phyloP scores from a whole-genome alignment of 2,113 vertebrate genomes.

The Rissa tridactyla region DNA sequence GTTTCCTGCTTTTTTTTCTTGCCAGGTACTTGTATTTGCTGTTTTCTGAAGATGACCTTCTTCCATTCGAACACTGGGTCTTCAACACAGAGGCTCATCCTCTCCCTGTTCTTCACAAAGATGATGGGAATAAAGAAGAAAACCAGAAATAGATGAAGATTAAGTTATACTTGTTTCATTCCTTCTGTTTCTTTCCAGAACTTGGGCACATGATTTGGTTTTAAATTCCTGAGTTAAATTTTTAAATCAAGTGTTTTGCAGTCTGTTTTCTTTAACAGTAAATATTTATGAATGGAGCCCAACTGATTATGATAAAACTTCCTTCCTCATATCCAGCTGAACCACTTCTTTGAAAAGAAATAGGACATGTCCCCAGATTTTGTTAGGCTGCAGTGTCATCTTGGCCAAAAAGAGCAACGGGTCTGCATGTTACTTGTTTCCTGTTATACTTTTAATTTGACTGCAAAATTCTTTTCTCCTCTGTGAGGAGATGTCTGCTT shows the following conservation, averaged over 20 bases:
- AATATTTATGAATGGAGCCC: slow-evolving; percentile 32
- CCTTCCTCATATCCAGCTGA: neutral
- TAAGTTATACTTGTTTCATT: slow-evolving; percentile 51
- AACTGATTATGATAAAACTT: neutral
- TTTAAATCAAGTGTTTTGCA: slow-evolving; percentile 76
- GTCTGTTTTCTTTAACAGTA: slow-evolving; percentile 71
- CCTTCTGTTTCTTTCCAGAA: slow-evolving; percentile 46
- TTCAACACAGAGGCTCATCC: slow-evolving; percentile 98
- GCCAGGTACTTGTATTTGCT: slow-evolving; percentile 92
- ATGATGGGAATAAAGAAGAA: slow-evolving; percentile 63
- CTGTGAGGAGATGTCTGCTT: slow-evolving; percentile 92
- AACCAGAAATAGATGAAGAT: slow-evolving; percentile 65
- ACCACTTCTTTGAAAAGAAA: slow-evolving; percentile 4
- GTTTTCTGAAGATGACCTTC: slow-evolving; percentile 96
- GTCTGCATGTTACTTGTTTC: slow-evolving; percentile 68
- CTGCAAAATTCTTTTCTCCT: slow-evolving; percentile 90
- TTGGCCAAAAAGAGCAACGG: slow-evolving; percentile 43
- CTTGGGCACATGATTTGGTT: slow-evolving; percentile 58
- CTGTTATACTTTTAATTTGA: slow-evolving; percentile 72
- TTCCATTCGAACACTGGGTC: slow-evolving; percentile 94
- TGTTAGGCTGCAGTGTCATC: slow-evolving; percentile 20
- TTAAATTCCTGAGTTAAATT: slow-evolving; percentile 65
- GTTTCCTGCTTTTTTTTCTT: slow-evolving; percentile 13
- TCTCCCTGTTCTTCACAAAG: slow-evolving; percentile 84
- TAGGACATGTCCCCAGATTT: slow-evolving; percentile 33